These are phyloP conservation scores for Cynodonichthys magdalenae DNA, from an alignment of 2,797 vertebrate species.

Conservation along the genomic window DNA sequence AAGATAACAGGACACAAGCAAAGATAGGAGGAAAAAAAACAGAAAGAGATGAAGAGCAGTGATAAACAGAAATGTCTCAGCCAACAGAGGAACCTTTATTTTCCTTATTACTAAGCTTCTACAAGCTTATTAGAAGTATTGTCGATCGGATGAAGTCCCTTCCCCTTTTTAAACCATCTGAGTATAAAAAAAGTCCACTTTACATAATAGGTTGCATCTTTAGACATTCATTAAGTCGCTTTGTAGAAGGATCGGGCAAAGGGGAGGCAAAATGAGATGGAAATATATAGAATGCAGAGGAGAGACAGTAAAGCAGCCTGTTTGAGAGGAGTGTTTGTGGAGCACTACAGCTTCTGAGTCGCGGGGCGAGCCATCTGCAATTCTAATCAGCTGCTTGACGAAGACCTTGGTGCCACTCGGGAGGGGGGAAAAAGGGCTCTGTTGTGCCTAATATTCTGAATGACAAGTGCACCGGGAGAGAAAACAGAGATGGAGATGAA, in stretches of 20 bases:
- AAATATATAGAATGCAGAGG: constrained; percentile 26
- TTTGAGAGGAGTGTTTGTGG: constrained; percentile 45
- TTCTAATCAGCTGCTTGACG: constrained; percentile 74
- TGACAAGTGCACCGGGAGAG: constrained; percentile 41
- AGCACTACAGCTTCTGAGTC: constrained; percentile 40
- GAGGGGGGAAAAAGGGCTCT: constrained; percentile 39
- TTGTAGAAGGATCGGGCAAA: constrained; percentile 36
- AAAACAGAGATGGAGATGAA: constrained; percentile 35
- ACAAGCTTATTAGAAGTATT: constrained; percentile 49
- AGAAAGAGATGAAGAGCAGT: neutral
- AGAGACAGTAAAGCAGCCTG: constrained; percentile 53
- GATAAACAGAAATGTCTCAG: constrained; percentile 23
- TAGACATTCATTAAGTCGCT: constrained; percentile 64
- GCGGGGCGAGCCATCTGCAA: constrained; percentile 68
- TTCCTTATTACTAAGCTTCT: constrained; percentile 9
- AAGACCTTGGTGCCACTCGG: constrained; percentile 64
- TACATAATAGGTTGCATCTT: constrained; percentile 55
- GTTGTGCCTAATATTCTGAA: constrained; percentile 44
- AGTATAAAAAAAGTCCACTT: constrained; percentile 29
- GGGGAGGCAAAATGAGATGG: constrained; percentile 29
- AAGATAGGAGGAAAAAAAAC: constrained; percentile 11
- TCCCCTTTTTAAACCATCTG: constrained; percentile 6
- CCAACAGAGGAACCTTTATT: constrained; percentile 10
- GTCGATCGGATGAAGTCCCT: constrained; percentile 32
- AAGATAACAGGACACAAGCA: constrained; percentile 26